phyloP scores from a whole-genome alignment of 2,797 vertebrate genomes.

The Spinus pinus region DNA sequence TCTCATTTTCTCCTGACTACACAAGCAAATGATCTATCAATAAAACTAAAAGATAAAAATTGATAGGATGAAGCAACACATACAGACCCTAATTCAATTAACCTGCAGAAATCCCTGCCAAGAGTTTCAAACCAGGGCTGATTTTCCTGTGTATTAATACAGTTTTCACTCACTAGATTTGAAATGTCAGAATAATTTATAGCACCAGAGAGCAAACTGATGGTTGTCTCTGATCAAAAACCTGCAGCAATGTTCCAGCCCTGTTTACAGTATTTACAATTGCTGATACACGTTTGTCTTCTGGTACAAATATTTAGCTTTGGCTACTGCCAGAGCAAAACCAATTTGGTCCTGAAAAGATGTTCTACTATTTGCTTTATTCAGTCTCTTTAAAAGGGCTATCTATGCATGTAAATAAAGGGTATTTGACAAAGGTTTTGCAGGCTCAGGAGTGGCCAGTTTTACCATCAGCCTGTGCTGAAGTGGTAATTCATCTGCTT shows the following conservation, averaged over 20 bases:
- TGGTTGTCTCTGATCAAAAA: not conserved
- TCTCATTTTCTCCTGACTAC: not conserved
- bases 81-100: constrained; percentile 10
- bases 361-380: not conserved
- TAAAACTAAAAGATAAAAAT: constrained; percentile 19
- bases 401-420: not conserved
- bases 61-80: not conserved
- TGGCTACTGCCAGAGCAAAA: not conserved
- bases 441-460: not conserved
- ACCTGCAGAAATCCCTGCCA: not conserved
- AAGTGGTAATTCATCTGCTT: not conserved
- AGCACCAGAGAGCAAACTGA: not conserved
- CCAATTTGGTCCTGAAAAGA: not conserved
- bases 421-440: not conserved
- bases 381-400: not conserved
- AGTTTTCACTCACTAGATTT: not conserved
- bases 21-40: not conserved
- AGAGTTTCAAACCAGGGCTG: not conserved
- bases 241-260: not conserved
- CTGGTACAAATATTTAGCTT: not conserved
- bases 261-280: not conserved
- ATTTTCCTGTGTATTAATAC: constrained; percentile 7
- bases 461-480: not conserved
- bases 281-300: not conserved
- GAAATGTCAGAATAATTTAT: constrained; percentile 1